Evolutionary conservation across 1,140 invertebrate genomes (phyloP).

Genomic region (Glossosoma conforme): DNA sequence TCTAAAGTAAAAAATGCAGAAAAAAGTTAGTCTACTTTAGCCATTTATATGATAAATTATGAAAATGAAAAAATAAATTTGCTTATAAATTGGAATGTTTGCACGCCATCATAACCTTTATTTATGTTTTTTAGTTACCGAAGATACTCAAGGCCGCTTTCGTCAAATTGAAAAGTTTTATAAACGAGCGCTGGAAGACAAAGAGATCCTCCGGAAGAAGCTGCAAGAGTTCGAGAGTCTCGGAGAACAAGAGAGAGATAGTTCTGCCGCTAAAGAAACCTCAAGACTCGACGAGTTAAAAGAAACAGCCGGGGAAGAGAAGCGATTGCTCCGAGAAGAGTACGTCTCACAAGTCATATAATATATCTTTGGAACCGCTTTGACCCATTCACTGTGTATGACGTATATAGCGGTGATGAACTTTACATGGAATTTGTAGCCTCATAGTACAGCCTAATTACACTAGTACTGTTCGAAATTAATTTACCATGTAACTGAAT

Average conservation of each 20-base stretch:
- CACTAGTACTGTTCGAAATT: no score
- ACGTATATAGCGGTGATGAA: no score
- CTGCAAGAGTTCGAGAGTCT: constrained; percentile 30
- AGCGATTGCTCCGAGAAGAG: constrained; percentile 42
- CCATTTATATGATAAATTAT: constrained; percentile 7
- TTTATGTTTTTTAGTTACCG: constrained; percentile 16
- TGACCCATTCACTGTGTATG: no score
- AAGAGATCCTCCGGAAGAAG: constrained; percentile 14
- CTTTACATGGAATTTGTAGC: no score
- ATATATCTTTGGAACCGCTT: no score
- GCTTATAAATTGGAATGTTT: neutral
- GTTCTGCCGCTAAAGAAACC: neutral
- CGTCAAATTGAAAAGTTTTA: constrained; percentile 23
- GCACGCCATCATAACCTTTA: no score
- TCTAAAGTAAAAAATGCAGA: constrained; percentile 51
- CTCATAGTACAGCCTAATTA: no score
- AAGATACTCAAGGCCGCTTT: constrained; percentile 16
- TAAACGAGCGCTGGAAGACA: constrained; percentile 15
- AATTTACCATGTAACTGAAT: no score
- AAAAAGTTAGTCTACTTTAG: constrained; percentile 40
- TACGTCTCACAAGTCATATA: constrained; percentile 34
- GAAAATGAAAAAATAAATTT: neutral
- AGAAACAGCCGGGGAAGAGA: constrained; percentile 40
- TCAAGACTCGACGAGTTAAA: constrained; percentile 33
- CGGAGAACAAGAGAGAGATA: constrained; percentile 31